phyloP scores from a whole-genome alignment of 1,140 invertebrate species.

The Halictus rubicundus region DNA sequence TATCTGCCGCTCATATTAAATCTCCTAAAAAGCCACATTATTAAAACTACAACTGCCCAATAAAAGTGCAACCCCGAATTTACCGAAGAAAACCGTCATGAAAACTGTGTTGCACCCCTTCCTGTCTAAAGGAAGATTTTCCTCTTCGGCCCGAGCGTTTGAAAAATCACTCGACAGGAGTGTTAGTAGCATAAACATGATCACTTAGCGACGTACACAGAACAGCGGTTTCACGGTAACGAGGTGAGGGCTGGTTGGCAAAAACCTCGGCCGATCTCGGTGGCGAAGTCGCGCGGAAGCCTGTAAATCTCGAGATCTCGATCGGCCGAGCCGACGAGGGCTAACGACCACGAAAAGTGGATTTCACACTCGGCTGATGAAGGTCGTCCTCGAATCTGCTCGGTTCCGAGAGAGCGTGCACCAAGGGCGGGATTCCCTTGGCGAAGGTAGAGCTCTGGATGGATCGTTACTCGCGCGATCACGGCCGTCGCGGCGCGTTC shows the following conservation, averaged over 20 bases:
- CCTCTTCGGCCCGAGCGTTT: too few relatives aligned
- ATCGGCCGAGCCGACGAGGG: constrained; percentile 55
- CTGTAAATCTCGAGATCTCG: constrained; percentile 69
- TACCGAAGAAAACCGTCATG: too few relatives aligned
- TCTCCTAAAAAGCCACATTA: too few relatives aligned
- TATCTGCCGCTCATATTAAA: too few relatives aligned
- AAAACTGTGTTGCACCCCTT: too few relatives aligned
- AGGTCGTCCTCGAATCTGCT: constrained; percentile 2
- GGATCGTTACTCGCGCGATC: constrained; percentile 55
- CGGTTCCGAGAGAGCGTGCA: neutral
- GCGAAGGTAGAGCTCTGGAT: neutral
- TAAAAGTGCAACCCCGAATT: too few relatives aligned
- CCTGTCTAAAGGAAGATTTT: too few relatives aligned
- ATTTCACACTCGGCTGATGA: constrained; percentile 68
- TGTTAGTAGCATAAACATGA: too few relatives aligned
- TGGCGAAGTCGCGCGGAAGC: constrained; percentile 39
- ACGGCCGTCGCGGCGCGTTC: constrained; percentile 30
- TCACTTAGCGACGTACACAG: too few relatives aligned
- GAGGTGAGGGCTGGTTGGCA: neutral
- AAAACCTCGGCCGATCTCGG: neutral
- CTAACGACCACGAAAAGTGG: constrained; percentile 70
- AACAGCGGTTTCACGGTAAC: too few relatives aligned
- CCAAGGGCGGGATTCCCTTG: constrained; percentile 19
- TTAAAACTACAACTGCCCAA: too few relatives aligned
- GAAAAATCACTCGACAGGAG: too few relatives aligned